phyloP scores from a whole-genome alignment of 2,888 invertebrate genomes.

The Trachelus tabidus region DNA sequence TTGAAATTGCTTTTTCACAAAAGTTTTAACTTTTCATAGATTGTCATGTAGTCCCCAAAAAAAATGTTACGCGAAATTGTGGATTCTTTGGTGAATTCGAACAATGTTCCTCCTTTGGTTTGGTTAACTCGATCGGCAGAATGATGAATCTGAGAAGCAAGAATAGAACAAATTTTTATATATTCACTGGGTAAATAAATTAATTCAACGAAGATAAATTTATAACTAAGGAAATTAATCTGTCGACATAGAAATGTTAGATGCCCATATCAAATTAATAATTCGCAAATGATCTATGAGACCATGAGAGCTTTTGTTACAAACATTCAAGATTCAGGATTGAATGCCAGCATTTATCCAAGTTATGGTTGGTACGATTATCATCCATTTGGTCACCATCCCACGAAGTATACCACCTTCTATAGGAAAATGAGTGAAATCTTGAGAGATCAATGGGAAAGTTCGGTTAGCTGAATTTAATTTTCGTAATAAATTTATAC shows the following conservation, averaged over 20 bases:
- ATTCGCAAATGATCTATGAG: constrained; percentile 6
- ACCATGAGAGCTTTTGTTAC: constrained; percentile 12
- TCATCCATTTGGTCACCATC: constrained; percentile 12
- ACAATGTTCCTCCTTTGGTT: constrained; percentile 10
- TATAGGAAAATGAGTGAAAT: not conserved
- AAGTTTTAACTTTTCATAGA: not conserved
- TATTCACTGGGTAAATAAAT: constrained; percentile 14
- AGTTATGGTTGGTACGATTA: constrained; percentile 20
- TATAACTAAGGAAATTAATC: not conserved
- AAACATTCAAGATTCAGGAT: constrained; percentile 10
- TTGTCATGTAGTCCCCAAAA: not conserved
- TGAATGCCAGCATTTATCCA: constrained; percentile 10
- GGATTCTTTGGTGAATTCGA: constrained; percentile 12
- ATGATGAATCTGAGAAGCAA: constrained; percentile 11
- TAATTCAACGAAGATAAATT: not conserved
- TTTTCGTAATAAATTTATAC: not conserved
- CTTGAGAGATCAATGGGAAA: not conserved
- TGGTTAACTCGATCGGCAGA: constrained; percentile 13
- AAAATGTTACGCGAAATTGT: constrained; percentile 7
- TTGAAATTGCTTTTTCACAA: not conserved
- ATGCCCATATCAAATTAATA: constrained; percentile 3
- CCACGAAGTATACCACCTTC: constrained; percentile 6
- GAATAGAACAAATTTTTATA: constrained; percentile 13
- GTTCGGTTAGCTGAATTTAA: not conserved
- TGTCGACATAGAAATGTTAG: constrained; percentile 5